Conservation (phyloP, 1,140 invertebrate species). For the Temnothorax curvispinosus region DNA sequence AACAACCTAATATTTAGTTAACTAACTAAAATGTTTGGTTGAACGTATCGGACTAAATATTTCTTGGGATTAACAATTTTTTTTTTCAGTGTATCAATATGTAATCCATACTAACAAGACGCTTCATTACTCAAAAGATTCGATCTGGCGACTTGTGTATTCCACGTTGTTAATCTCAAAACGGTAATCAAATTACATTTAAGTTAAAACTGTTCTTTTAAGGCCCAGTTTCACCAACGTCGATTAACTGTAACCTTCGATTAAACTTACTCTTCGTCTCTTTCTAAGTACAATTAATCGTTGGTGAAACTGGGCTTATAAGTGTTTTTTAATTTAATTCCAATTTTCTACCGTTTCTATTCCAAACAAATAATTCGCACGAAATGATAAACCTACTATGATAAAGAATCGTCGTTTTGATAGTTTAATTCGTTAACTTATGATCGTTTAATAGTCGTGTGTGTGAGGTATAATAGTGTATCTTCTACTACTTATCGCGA, state of each 20-base stretch:
- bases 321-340: neutral
- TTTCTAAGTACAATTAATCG: no score
- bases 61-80: no score
- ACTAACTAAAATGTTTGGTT: no score
- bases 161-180: no score
- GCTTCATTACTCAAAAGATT: neutral
- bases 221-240: no score
- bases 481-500: neutral
- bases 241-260: no score
- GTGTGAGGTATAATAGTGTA: neutral
- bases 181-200: no score
- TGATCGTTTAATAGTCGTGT: neutral
- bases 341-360: neutral
- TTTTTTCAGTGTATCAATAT: neutral
- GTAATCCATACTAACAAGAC: neutral
- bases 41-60: no score
- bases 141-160: neutral
- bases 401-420: neutral
- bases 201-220: no score
- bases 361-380: neutral
- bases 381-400: neutral
- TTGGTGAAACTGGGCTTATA: no score
- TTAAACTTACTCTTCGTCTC: no score
- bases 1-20: no score
- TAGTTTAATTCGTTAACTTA: neutral